Evolutionary conservation across 2,113 vertebrate genomes (phyloP).

Genomic region (Labeo catla): DNA sequence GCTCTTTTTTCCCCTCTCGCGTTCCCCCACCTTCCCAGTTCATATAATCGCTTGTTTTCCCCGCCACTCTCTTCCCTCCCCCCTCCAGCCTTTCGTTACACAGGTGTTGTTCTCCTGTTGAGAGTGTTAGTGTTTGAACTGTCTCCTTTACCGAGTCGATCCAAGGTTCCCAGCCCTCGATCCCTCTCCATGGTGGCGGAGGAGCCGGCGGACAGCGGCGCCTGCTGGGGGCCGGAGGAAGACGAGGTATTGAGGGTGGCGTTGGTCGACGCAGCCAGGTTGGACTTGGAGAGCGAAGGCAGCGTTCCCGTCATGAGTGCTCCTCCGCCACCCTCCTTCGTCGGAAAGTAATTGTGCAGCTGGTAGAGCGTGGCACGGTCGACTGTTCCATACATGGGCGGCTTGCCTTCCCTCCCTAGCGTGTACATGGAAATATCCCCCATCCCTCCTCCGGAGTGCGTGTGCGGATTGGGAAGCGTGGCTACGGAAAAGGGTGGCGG

Average conservation of each 20-base stretch:
- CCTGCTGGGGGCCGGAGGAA: conserved; percentile 70
- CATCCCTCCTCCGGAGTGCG: conserved; percentile 66
- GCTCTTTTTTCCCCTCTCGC: conserved; percentile 28
- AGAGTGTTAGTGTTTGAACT: conserved; percentile 88
- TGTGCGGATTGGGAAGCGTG: conserved; percentile 79
- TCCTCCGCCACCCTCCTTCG: conserved; percentile 72
- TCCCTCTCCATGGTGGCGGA: conserved; percentile 80
- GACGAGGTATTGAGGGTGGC: conserved; percentile 79
- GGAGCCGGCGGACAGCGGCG: conserved; percentile 64
- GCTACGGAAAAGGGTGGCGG: conserved; percentile 77
- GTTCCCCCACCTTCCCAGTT: conserved; percentile 9
- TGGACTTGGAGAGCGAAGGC: conserved; percentile 79
- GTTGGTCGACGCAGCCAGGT: conserved; percentile 68
- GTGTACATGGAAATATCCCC: conserved; percentile 95
- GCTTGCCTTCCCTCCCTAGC: conserved; percentile 82
- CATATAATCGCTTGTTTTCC: neutral
- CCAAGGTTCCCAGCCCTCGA: conserved; percentile 67
- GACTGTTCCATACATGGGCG: conserved; percentile 78
- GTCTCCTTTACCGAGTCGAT: conserved; percentile 72
- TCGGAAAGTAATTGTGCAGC: conserved; percentile 90
- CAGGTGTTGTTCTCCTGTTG: conserved; percentile 92
- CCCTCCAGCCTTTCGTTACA: conserved; percentile 62
- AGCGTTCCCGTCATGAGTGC: conserved; percentile 74
- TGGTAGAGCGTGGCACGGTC: conserved; percentile 86
- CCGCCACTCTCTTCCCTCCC: neutral